Evolutionary conservation across 35 echinoderm and acorn worm genomes (phyloP), one percentile per base, ranked within the genome.

Genomic region (Anneissia japonica): DNA sequence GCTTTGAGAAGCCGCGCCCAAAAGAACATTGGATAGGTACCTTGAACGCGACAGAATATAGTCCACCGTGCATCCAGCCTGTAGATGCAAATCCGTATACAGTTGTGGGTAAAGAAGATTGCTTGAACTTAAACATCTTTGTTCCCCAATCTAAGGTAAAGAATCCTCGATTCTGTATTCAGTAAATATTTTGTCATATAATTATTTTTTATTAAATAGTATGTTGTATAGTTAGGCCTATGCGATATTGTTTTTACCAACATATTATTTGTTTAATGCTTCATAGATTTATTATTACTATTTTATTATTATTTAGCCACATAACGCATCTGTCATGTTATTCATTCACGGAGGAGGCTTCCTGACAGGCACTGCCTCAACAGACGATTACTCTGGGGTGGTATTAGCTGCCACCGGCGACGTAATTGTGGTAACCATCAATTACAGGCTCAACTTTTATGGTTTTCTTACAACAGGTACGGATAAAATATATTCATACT

Each of bases 61-160:
- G 75, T 39, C 35, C 85, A 74, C n/a, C 85, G 76, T 31, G 38
- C 51, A 35, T 29, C 34, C 17, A 74, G 34, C 32, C 55, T 55
- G 0, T 10, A 26, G 10, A 64, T 19, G 31, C 84, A 30, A 16
- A 21, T 3, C 30, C 26, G 30, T 19, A 73, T 55, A 21, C 38
- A 85, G 36, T 35, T 74, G 33, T 36, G 74, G 36, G 84, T 38
- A 86, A 74, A 29, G 94, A 97, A 36, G 87, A 97, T 36, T 97
- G 94, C 43, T 81, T 97, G 16, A 89, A 84, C 77, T 84, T 97
- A n/a, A 97, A 97, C 64, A 82, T 97, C 10, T 97, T 87, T 90
- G 51, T 87, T 0, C 94, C 94, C 46, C 51, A 92, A 40, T 84
- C 78, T 17, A 83, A 90, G 73, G 94, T 97, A 85, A 43, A 38